Evolutionary conservation across 2,113 vertebrate species (phyloP).

Genomic region (Pao palembangensis): DNA sequence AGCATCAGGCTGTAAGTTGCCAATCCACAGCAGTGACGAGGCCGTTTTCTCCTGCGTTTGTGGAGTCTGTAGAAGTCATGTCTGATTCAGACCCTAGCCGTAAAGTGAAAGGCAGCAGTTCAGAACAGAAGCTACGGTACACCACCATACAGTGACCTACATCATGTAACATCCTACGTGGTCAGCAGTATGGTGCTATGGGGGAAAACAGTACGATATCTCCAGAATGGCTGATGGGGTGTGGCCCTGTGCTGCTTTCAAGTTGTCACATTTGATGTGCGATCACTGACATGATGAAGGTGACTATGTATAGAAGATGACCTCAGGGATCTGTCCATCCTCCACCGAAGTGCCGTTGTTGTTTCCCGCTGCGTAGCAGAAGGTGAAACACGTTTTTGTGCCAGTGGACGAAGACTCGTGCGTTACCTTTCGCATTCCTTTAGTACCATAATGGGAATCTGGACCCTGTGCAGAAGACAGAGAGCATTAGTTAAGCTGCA

Average conservation of each 20-base stretch:
- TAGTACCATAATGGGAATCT: slow-evolving; percentile 97
- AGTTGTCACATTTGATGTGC: slow-evolving; percentile 62
- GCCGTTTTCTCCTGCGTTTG: slow-evolving; percentile 29
- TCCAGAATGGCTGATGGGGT: slow-evolving; percentile 48
- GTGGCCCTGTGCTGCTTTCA: slow-evolving; percentile 46
- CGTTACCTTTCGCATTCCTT: slow-evolving; percentile 95
- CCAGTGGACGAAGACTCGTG: slow-evolving; percentile 91
- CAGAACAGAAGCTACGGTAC: slow-evolving; percentile 37
- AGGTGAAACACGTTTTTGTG: slow-evolving; percentile 94
- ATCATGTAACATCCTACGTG: slow-evolving; percentile 24
- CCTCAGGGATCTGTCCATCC: slow-evolving; percentile 96
- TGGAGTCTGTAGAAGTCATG: slow-evolving; percentile 37
- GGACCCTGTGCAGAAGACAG: slow-evolving; percentile 77
- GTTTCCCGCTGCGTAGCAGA: slow-evolving; percentile 96
- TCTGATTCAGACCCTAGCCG: slow-evolving; percentile 39
- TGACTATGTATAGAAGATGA: slow-evolving; percentile 98
- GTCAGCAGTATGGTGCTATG: slow-evolving; percentile 43
- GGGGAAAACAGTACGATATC: slow-evolving; percentile 51
- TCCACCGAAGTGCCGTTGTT: slow-evolving; percentile 98
- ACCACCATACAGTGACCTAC: slow-evolving; percentile 46
- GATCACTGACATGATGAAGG: slow-evolving; percentile 29
- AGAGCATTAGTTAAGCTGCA: background rate
- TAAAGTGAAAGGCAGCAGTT: slow-evolving; percentile 36
- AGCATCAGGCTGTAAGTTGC: slow-evolving; percentile 40
- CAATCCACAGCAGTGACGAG: slow-evolving; percentile 43